Conservation (phyloP, 30 jellyfish, hydroid and myxozoan species). For the Clytia hemisphaerica region DNA sequence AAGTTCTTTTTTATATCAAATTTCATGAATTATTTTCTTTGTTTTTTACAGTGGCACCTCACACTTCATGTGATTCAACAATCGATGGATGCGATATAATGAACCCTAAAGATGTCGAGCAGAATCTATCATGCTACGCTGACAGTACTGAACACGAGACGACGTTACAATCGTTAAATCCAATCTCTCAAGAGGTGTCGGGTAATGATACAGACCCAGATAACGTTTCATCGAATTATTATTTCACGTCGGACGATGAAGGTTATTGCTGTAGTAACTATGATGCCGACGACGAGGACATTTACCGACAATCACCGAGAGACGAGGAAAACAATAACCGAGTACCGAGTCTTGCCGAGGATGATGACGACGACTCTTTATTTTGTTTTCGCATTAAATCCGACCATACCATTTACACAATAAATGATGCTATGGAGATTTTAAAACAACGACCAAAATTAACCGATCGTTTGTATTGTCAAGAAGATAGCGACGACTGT, state of each 20-base stretch:
- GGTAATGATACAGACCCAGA: too few species aligned
- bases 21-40: too few species aligned
- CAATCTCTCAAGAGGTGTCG: background rate
- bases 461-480: slow-evolving; percentile 47
- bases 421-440: slow-evolving; percentile 38
- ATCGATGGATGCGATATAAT: too few species aligned
- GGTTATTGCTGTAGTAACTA: slow-evolving; percentile 32
- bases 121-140: too few species aligned
- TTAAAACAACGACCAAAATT: slow-evolving; percentile 50
- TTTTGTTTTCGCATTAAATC: background rate
- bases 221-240: too few species aligned
- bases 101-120: too few species aligned
- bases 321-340: slow-evolving; percentile 17
- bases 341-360: background rate
- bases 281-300: slow-evolving; percentile 97
- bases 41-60: too few species aligned
- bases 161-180: too few species aligned
- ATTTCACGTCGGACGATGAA: slow-evolving; percentile 47
- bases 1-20: too few species aligned
- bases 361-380: slow-evolving; percentile 25
- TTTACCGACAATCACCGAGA: slow-evolving; percentile 36
- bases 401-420: slow-evolving; percentile 5
- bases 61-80: too few species aligned
- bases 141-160: too few species aligned
- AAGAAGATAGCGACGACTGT: slow-evolving; percentile 87